phyloP scores from a whole-genome alignment of 1,140 invertebrate genomes.

The Caenorhabditis elegans region DNA sequence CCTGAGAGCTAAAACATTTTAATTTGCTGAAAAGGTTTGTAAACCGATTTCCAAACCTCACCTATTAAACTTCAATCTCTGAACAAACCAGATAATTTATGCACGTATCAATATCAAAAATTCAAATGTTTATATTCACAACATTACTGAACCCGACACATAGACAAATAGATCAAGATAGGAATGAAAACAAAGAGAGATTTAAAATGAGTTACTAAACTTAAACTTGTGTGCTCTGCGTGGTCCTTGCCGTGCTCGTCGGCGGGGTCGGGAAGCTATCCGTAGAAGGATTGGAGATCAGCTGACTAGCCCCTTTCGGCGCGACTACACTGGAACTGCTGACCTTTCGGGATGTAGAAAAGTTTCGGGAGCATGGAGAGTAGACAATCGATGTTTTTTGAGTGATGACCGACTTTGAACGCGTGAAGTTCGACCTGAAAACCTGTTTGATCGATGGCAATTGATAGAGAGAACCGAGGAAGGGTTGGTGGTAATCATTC shows the following conservation, averaged over 20 bases:
- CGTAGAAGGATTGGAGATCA: not conserved
- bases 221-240: not conserved
- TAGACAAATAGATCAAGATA: not conserved
- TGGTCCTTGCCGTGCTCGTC: not conserved
- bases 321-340: not conserved
- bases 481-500: too few relatives aligned
- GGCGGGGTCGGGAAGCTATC: constrained; percentile 5
- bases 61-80: too few relatives aligned
- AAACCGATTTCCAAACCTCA: too few relatives aligned
- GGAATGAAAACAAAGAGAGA: not conserved
- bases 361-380: constrained; percentile 36
- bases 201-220: not conserved
- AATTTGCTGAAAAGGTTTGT: too few relatives aligned
- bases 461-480: not conserved
- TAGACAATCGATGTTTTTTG: constrained; percentile 42
- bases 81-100: too few relatives aligned
- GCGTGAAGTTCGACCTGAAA: constrained; percentile 35
- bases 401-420: constrained; percentile 38
- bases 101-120: too few relatives aligned
- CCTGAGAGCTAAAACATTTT: too few relatives aligned
- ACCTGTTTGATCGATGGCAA: constrained; percentile 5
- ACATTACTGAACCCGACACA: too few relatives aligned
- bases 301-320: not conserved
- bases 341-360: constrained; percentile 16
- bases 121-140: too few relatives aligned